phyloP scores from a whole-genome alignment of 2,888 invertebrate species.

The Athalia circularis region DNA sequence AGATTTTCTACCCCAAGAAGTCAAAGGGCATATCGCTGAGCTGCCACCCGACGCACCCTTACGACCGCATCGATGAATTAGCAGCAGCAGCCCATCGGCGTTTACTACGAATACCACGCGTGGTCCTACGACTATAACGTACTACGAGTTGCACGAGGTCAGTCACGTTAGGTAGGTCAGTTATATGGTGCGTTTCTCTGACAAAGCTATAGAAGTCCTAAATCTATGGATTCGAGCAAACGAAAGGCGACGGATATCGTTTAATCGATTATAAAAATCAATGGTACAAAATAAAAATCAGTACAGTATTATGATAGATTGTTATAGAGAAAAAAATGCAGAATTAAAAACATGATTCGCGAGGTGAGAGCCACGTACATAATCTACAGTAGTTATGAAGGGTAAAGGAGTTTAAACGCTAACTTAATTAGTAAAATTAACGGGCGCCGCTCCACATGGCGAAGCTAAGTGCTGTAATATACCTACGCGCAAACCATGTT shows the following conservation, averaged over 20 bases:
- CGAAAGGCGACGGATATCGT: background rate
- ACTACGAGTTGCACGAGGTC: no score
- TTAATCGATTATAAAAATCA: background rate
- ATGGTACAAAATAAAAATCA: constrained; percentile 48
- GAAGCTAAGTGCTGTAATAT: constrained; percentile 63
- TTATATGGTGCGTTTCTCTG: no score
- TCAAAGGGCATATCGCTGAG: no score
- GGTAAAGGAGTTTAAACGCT: constrained; percentile 60
- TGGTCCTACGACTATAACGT: no score
- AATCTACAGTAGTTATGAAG: background rate
- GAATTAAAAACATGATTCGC: constrained; percentile 60
- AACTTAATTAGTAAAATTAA: constrained; percentile 73
- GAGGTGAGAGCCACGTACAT: constrained; percentile 51
- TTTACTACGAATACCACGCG: no score
- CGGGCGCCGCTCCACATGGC: constrained; percentile 65
- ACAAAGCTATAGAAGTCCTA: background rate
- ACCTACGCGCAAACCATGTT: constrained; percentile 54
- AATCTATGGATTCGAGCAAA: no score
- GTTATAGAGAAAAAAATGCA: constrained; percentile 51
- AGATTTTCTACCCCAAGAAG: background rate
- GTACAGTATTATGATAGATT: no score
- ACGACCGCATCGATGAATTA: no score
- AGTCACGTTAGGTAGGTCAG: no score
- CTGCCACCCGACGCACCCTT: no score
- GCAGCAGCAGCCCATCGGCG: no score